Evolutionary conservation across 2,113 vertebrate genomes (phyloP), one percentile per base, ranked within the genome.

Genomic region (Dasyurus viverrinus): DNA sequence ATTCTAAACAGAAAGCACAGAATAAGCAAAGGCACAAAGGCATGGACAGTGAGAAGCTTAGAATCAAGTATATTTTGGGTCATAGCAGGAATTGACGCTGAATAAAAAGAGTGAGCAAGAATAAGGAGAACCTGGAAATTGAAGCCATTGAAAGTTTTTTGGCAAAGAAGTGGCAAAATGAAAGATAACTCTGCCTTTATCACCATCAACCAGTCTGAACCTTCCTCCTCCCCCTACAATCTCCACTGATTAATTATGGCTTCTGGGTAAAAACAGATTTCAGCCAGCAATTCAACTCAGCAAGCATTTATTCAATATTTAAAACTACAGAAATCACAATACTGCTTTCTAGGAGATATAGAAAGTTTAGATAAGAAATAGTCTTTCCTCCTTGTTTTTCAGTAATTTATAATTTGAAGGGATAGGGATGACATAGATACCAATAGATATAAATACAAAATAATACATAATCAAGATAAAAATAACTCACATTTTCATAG

Each of bases 211-310:
- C 19, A 42, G 68, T 84, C 68, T 23, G n/a, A 91, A 4, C 2
- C 10, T 3, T 14, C 30, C 25, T 25, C 22, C 25, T 46, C 46
- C 1, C 11, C 8, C 3, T 2, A 47, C 52, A 76, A 92, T 42
- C 94, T 90, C 90, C 26, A 93, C 57, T 90, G 93, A 91, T 92
- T 93, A 93, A 23, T 30, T 94, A 22, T 92, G 76, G 24, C 19
- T 55, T 92, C 90, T 94, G 92, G 48, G 90, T 27, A 92, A 54
- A 91, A 22, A 53, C 47, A 0, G 54, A 92, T 93, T 96, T 93
- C 27, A 94, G 23, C 53, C 8, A 53, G 76, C 68, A 84, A 42
- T 84, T 42, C 68, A 42, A 19, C 19, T 76, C 4, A 76, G 42
- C 6, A 84, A 42, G 42, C n/a, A 42, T 84, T 84, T 42, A 42